Conservation (phyloP, 2,888 invertebrate species). For the Dione vanillae region DNA sequence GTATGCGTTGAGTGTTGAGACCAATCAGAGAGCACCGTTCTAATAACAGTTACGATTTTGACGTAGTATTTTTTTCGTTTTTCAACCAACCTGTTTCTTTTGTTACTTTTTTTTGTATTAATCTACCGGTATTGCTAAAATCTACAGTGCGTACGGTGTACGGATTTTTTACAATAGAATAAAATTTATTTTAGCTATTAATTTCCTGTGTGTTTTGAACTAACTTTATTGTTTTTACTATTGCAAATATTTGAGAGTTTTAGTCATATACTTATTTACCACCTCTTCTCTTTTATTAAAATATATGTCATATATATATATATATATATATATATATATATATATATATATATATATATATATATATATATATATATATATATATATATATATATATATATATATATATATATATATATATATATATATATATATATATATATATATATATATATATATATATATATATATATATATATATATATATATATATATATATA, state of each 20-base stretch:
- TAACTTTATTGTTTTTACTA: not conserved
- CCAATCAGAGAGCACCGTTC: constrained; percentile 54
- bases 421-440: too few relatives aligned
- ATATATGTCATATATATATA: too few relatives aligned
- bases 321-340: too few relatives aligned
- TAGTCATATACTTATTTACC: too few relatives aligned
- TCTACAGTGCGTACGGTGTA: not conserved
- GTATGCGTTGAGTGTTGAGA: constrained; percentile 45
- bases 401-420: too few relatives aligned
- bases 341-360: too few relatives aligned
- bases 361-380: too few relatives aligned
- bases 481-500: too few relatives aligned
- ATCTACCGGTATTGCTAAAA: constrained; percentile 1
- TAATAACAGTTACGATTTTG: constrained; percentile 50
- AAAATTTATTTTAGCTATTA: not conserved
- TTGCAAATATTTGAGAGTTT: not conserved
- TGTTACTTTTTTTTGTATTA: constrained; percentile 19
- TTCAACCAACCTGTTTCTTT: constrained; percentile 18
- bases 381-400: too few relatives aligned
- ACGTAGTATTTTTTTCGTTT: constrained; percentile 38
- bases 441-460: too few relatives aligned
- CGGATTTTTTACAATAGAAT: not conserved
- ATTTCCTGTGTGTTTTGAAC: not conserved
- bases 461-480: too few relatives aligned
- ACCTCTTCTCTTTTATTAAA: too few relatives aligned